A percentile compares a stretch with the other conserved stretches of the same genome.
phyloP scores from a whole-genome alignment of 2,888 invertebrate genomes.

The Melangyna quadrimaculata region DNA sequence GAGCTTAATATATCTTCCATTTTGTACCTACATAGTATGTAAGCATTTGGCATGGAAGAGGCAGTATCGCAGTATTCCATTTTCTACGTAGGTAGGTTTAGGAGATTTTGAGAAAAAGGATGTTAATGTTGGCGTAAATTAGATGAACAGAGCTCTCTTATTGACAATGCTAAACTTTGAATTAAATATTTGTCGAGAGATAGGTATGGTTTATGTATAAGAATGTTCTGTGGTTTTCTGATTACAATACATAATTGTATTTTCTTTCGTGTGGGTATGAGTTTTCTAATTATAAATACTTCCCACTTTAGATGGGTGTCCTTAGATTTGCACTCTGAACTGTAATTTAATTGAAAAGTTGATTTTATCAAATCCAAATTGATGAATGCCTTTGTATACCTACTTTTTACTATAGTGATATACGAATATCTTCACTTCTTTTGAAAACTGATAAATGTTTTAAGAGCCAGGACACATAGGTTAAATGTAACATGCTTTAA shows the following conservation, averaged over 20 bases:
- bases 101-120: background rate
- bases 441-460: too few relatives aligned
- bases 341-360: background rate
- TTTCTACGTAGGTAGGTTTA: background rate
- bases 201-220: conserved; percentile 13
- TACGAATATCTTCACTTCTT: too few relatives aligned
- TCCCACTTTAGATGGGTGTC: background rate
- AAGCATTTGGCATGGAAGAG: conserved; percentile 19
- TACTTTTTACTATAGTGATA: too few relatives aligned
- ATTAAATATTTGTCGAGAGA: conserved; percentile 54
- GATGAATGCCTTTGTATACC: too few relatives aligned
- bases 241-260: conserved; percentile 18
- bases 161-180: conserved; percentile 67
- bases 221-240: conserved; percentile 62
- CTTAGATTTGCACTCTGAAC: background rate
- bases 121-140: conserved; percentile 41
- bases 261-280: conserved; percentile 12
- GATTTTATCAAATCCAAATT: too few relatives aligned
- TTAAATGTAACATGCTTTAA: too few relatives aligned
- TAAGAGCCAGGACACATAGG: too few relatives aligned
- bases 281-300: conserved; percentile 48
- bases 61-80: background rate
- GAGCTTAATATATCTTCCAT: conserved; percentile 49
- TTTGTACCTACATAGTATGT: background rate
- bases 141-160: conserved; percentile 61